Evolutionary conservation across 2,113 vertebrate species (phyloP), one percentile per base, ranked within the genome.

Genomic region (Formicarius rufipectus): DNA sequence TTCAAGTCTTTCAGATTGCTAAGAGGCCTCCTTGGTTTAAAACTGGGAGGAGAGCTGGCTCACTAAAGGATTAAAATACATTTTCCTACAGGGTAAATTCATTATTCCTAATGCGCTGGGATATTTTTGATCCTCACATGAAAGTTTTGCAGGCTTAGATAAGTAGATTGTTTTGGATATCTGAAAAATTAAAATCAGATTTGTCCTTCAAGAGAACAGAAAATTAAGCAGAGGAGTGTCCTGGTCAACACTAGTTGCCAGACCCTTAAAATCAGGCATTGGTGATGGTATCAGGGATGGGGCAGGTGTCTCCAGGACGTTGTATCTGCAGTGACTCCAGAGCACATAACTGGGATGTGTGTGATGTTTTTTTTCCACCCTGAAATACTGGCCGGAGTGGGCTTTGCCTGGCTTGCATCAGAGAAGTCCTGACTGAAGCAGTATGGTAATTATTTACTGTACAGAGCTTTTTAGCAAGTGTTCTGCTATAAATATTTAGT

Each of bases 41-140:
- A 95, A 90, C 7, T 72, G 25, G 44, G 68, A 95, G 83, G 86
- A 94, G 53, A 96, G 47, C 47, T 88, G 56, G 76, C 64, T 86
- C 76, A 78, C 39, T 71, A 44, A 88, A 78, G 44, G 76, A 89
- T 90, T 92, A 92, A 88, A 86, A 84, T 52, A 77, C 49, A 75
- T 86, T 84, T 87, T 90, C 88, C 88, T 93, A 84, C 23, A 15
- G 77, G 85, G 56, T 84, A 94, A 93, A 93, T 89, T 92, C 42
- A 64, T 95, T 87, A 89, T 64, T 94, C 73, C 50, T 71, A 81
- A 84, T 75, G 60, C 39, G 18, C 60, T 49, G 49, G 53, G 47
- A 87, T 58, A 86, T 78, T 96, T 96, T 86, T 96, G 85, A 95
- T 94, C 85, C 60, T 88, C 73, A 90, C 72, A 92, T 84, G 79